Evolutionary conservation across 2,797 vertebrate genomes (phyloP).

Genomic region (Myotis myotis): DNA sequence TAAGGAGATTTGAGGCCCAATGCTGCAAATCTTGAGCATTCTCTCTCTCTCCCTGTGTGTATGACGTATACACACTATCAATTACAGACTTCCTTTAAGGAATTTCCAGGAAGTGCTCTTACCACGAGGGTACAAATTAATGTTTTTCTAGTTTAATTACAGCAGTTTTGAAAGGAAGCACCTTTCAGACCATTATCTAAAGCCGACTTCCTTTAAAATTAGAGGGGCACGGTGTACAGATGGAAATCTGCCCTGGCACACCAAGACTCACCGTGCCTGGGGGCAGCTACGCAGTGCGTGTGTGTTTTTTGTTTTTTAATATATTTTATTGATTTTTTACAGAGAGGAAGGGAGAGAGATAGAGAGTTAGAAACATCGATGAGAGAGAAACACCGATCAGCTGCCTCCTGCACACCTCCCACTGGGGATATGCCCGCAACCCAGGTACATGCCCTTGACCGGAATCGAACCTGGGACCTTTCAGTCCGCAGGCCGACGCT

Average conservation of each 20-base stretch:
- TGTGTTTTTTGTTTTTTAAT: too few species aligned
- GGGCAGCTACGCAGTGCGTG: rapidly evolving
- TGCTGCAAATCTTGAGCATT: not conserved
- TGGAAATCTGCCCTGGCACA: not conserved
- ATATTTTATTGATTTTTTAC: too few species aligned
- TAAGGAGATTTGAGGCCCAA: not conserved
- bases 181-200: slow-evolving; percentile 64
- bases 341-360: too few species aligned
- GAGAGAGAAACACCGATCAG: too few species aligned
- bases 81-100: slow-evolving; percentile 65
- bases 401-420: too few species aligned
- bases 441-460: too few species aligned
- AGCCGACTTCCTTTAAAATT: slow-evolving; percentile 60
- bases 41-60: not conserved
- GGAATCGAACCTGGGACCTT: too few species aligned
- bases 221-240: not conserved
- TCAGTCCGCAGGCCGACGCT: too few species aligned
- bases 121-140: slow-evolving; percentile 31
- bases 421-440: too few species aligned
- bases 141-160: slow-evolving; percentile 67
- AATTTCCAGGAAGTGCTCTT: slow-evolving; percentile 65
- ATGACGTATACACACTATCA: not conserved
- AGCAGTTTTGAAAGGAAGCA: slow-evolving; percentile 73
- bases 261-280: not conserved
- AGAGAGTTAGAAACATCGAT: too few species aligned